These are phyloP conservation scores for Xiphydria camelus DNA, from an alignment of 2,888 invertebrate species.

Conservation along the genomic window DNA sequence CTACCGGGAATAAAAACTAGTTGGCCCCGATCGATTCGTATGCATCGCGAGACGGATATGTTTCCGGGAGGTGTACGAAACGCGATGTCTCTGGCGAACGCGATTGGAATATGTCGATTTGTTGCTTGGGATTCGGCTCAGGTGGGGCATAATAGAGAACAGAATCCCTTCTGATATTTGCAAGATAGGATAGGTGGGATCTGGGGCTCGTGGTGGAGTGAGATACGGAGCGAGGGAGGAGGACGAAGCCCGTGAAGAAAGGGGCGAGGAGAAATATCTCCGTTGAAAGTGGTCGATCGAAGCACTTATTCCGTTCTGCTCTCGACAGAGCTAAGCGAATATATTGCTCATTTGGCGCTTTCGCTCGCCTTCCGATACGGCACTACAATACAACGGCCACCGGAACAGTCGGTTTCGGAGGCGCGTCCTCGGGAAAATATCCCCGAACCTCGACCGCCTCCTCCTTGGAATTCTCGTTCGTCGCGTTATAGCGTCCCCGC, in stretches of 20 bases:
- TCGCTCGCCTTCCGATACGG: background rate
- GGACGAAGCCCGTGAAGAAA: too few relatives aligned
- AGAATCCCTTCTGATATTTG: background rate
- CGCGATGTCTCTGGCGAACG: slow-evolving; percentile 17
- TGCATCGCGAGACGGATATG: slow-evolving; percentile 20
- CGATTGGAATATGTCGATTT: slow-evolving; percentile 21
- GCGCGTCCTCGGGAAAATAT: too few relatives aligned
- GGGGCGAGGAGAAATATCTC: background rate
- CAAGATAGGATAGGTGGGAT: too few relatives aligned
- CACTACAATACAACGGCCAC: background rate
- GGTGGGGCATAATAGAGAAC: background rate
- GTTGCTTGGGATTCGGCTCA: background rate
- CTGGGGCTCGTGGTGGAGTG: too few relatives aligned
- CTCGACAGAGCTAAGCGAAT: background rate
- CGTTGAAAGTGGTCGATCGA: background rate
- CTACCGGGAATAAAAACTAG: too few relatives aligned
- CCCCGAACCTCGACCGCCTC: too few relatives aligned
- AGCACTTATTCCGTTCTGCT: background rate
- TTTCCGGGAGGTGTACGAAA: slow-evolving; percentile 21
- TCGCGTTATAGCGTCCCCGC: too few relatives aligned
- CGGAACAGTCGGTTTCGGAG: too few relatives aligned
- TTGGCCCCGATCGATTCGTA: slow-evolving; percentile 23
- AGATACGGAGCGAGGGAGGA: too few relatives aligned
- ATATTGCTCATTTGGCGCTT: background rate
- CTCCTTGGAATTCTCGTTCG: too few relatives aligned